Evolutionary conservation across 2,797 vertebrate genomes (phyloP), one percentile per base, ranked within the genome.

Genomic region (Austrolebias charrua): DNA sequence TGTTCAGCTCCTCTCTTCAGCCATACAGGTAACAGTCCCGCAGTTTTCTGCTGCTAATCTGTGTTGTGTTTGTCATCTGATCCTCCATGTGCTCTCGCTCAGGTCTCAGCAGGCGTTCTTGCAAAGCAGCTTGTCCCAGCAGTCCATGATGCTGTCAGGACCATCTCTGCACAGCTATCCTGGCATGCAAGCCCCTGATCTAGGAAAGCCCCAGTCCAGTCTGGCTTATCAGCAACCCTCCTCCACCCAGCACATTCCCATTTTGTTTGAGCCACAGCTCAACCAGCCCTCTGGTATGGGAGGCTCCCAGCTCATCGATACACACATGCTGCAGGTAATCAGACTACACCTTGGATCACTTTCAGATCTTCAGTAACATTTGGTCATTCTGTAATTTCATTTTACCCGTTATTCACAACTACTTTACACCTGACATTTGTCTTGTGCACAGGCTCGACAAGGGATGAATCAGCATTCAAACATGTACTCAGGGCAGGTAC

Each of bases 21-120:
- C 94, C 96, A 1, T 99, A 97, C 63, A 95, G 98, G 98, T 98
- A 85, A 73, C n/a, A 19, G 1, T 24, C 14, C 38, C 8, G 5
- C 48, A 45, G 0, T 5, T 31, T 8, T 38, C 35, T 29, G 19
- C 20, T 60, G 4, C 12, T 10, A 6, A 33, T 33, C 9, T 33
- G 31, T 33, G 8, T 38, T 15, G 6, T 7, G 3, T 10, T 18
- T 16, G 48, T 59, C 4, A n/a, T 29, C 31, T 58, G 12, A 63
- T 33, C 9, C n/a, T 19, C 65, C 7, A 1, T 58, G 28, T 19
- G 7, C 48, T 16, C 6, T 46, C 61, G 38, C 60, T 14, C 84
- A 99, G 98, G 87, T 98, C 98, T 12, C 98, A 99, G 84, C 97
- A 98, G 84, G 95, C 98, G 0, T 99, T 98, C 86, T 96, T 99